Evolutionary conservation across 1,140 invertebrate genomes (phyloP), one percentile per base, ranked within the genome.

Genomic region (Uloborus diversus): DNA sequence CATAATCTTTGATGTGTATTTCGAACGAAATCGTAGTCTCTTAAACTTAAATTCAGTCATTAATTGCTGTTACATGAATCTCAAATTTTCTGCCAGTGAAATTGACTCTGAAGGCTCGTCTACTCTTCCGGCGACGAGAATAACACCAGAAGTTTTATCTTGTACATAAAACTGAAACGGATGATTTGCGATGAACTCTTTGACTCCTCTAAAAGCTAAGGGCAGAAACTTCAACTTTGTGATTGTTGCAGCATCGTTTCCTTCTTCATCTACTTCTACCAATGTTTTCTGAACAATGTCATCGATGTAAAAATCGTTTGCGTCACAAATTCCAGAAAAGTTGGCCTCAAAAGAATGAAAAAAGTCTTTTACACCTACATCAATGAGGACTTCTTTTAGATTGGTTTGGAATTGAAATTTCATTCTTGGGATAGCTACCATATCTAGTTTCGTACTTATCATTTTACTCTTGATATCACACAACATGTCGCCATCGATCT

Each of bases 251-350:
- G 93, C 93, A 27, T 91, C 89, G 14, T 92, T 94, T 30, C 94
- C 94, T 83, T 93, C 89, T 85, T 95, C 94, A 75, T 92, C 91
- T 0, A 95, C 91, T 83, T 94, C 91, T 83, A 96, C 92, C 81
- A 91, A 90, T n/a, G 93, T 92, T 84, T 93, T 93, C 83, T 95
- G 94, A 1, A 79, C 7, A 13, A 79, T 20, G 17, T 51, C 7
- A 35, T 11, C 13, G 0, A 79, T 30, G 17, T 94, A 84, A 5
- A 95, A 89, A 89, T 53, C 37, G 2, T 17, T 59, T 0, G 47
- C 17, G 11, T 27, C 25, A 3, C 14, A 14, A 4, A 71, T 56
- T 14, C 49, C 49, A 17, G 47, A 30, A 33, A 71, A 61, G 30
- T 71, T n/a, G 0, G 68, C 68, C 30, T 35, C 25, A 32, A 5